phyloP scores from a whole-genome alignment of 2,113 vertebrate species.

The Carollia perspicillata region DNA sequence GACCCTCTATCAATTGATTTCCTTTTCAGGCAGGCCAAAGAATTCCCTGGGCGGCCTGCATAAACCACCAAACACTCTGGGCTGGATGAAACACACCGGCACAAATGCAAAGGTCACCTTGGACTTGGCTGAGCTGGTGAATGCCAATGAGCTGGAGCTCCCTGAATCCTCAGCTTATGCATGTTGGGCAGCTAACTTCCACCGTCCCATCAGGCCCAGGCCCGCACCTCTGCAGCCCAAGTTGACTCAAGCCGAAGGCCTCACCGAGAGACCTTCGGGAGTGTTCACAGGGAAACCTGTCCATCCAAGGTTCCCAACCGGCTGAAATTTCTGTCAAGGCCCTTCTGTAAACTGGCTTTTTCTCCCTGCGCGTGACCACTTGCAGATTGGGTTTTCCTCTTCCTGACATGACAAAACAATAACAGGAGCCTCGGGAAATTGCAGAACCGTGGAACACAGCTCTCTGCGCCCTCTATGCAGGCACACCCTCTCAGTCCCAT shows the following conservation, averaged over 20 bases:
- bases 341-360: neutral
- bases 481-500: conserved; percentile 17
- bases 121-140: neutral
- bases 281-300: neutral
- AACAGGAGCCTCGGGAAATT: conserved; percentile 36
- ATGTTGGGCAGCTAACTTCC: neutral
- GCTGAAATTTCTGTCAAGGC: neutral
- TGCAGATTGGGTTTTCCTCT: neutral
- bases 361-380: neutral
- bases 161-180: neutral
- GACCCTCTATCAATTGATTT: conserved; percentile 20
- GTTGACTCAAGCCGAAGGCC: neutral
- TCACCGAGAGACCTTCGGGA: neutral
- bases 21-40: conserved; percentile 16
- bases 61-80: neutral
- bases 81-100: neutral
- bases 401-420: neutral
- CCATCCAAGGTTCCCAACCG: neutral
- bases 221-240: neutral
- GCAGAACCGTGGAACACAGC: neutral
- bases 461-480: neutral
- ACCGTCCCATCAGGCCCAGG: too few species aligned
- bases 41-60: neutral
- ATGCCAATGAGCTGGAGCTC: neutral
- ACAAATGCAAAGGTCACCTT: conserved; percentile 1